Base-by-base conservation (phyloP, 2,113 vertebrate genomes). In the Acrocephalus arundinaceus region DNA sequence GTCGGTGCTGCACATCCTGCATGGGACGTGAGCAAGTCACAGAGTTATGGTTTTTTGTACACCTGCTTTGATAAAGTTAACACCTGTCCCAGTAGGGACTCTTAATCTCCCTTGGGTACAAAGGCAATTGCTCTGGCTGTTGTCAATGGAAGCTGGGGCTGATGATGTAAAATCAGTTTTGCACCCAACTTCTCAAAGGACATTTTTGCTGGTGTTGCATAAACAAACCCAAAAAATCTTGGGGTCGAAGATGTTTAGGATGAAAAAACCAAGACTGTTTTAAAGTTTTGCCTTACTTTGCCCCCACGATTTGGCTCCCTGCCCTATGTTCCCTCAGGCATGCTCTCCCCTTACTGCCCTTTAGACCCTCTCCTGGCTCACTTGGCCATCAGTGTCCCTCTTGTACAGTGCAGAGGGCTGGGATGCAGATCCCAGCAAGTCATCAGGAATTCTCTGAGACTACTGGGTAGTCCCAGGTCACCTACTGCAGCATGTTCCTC, bases 11-110 rank as follows among this genome's bases (percentile, higher is more conserved):
- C 9, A 5, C n/a, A 22, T n/a, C 51, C 71, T 31, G 35, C 10
- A 0, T 0, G 3, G 25, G 9, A 5, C 7, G 13, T 7, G 10
- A 2, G 1, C 19, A 28, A 23, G 37, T 10, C 4, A 1, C 54
- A 18, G 10, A 71, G n/a, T 49, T 24, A 8, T 1, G 6, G 11
- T 37, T 2, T 43, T 35, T 41, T 35, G 28, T 33, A 52, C 48
- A 41, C 46, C 13, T 18, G n/a, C 31, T 66, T 31, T 5, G 6
- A 21, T 43, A 71, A 75, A 89, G 39, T 10, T 24, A 55, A 30
- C 3, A 12, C 13, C 10, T 58, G 9, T 35, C 61, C 48, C 20
- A 25, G 28, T 1, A 2, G 22, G 33, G 23, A 24, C 20, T 25
- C 10, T 4, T 9, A 12, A 45, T 35, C 20, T 39, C 15, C 65